These are phyloP conservation scores for Antechinus stuartii DNA, from an alignment of 2,113 vertebrate genomes.

Conservation along the genomic window DNA sequence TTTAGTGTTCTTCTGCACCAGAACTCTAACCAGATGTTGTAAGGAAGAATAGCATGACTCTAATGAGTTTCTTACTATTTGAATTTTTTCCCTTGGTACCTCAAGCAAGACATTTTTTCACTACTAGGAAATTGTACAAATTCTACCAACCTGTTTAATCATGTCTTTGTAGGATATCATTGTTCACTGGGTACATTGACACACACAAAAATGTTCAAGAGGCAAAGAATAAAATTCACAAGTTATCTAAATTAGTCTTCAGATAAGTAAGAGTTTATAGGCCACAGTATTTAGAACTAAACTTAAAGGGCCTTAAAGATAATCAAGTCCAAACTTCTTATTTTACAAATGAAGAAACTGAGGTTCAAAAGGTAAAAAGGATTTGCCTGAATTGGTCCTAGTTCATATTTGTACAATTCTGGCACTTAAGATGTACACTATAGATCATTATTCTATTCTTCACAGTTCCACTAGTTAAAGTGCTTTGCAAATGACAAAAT, in stretches of 20 bases:
- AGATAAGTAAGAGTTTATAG: neutral
- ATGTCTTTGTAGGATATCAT: neutral
- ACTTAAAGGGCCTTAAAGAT: neutral
- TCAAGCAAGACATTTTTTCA: neutral
- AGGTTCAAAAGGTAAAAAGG: neutral
- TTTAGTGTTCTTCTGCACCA: conserved; percentile 2
- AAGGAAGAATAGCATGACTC: conserved; percentile 39
- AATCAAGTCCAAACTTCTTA: neutral
- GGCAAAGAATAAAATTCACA: neutral
- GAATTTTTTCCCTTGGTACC: conserved; percentile 21
- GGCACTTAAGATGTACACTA: neutral
- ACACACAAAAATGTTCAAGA: conserved; percentile 5
- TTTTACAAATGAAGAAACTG: neutral
- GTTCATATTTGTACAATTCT: neutral
- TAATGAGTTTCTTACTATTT: conserved; percentile 43
- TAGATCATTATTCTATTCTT: neutral
- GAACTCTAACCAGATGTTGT: conserved; percentile 5
- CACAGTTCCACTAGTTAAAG: neutral
- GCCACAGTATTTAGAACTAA: neutral
- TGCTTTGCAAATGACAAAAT: conserved; percentile 32
- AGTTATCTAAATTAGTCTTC: neutral
- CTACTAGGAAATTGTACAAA: neutral
- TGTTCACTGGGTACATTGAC: conserved; percentile 22
- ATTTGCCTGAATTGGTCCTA: neutral
- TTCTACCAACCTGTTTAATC: neutral